Evolutionary conservation across 2,888 invertebrate species (phyloP), one percentile per base, ranked within the genome.

Genomic region (Andrena dorsata): DNA sequence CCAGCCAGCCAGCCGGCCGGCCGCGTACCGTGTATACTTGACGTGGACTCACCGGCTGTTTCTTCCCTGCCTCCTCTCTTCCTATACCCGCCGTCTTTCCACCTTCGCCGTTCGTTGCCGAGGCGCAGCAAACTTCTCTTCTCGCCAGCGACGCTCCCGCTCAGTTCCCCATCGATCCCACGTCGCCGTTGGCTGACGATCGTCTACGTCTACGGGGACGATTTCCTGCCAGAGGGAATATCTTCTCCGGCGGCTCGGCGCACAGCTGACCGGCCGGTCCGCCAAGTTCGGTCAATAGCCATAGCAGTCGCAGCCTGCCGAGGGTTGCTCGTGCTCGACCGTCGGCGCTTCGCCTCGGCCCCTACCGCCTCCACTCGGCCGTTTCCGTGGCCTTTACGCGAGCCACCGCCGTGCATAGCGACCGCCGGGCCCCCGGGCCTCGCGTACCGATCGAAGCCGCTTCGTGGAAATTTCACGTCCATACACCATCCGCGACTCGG

Each of bases 241-340:
- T 74, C 87, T 84, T 74, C 85, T 84, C 82, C 72, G 75, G 78
- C 84, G 89, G 90, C 90, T 90, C 91, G 87, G 89, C 86, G 90
- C 92, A 93, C 93, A 93, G 93, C 93, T 93, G 93, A 93, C 93
- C 93, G 92, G 92, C 93, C 93, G 93, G 93, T 91, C 89, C 89
- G 89, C 90, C 90, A 90, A 90, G 88, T 90, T 92, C 93, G 92
- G 92, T 93, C 93, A 92, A 93, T 93, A 93, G 92, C 91, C 91
- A 91, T 90, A 90, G 90, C 80, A 88, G 86, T 89, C 84, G 88
- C 86, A 86, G 85, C 85, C 83, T 82, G 88, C 85, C 87, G 89
- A 87, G 87, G 85, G 84, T 83, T 86, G 89, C 86, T 88, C 85
- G 83, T 86, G 85, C 87, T 80, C 81, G 71, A 84, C 72, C 76